Conservation (phyloP, 2,113 vertebrate species). For the Dipodomys ordii region DNA sequence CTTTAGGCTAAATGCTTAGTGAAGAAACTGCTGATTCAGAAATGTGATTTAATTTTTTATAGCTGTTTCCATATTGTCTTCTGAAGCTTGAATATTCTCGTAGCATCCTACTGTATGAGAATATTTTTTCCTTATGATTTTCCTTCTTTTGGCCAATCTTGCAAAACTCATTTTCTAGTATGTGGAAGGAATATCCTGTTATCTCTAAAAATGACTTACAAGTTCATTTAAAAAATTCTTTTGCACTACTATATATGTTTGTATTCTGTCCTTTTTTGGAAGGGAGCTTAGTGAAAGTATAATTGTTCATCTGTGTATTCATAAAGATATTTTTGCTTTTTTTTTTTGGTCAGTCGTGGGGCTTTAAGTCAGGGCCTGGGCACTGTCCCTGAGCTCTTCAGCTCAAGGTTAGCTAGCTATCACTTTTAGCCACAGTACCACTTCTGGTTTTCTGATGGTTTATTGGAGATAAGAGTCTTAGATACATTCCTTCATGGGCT, state of each 20-base stretch:
- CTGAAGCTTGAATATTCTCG: slow-evolving; percentile 11
- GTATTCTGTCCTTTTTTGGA: neutral
- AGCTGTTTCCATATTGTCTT: slow-evolving; percentile 19
- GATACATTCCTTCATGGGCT: too few relatives aligned
- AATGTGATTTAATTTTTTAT: slow-evolving; percentile 44
- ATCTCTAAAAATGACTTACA: neutral
- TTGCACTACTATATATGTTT: neutral
- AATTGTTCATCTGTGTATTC: neutral
- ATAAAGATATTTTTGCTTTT: neutral
- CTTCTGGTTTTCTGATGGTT: too few relatives aligned
- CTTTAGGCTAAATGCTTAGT: slow-evolving; percentile 45
- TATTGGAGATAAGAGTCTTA: too few relatives aligned
- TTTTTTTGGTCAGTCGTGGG: too few relatives aligned
- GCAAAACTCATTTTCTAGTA: slow-evolving; percentile 3
- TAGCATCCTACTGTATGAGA: neutral
- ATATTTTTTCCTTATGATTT: neutral
- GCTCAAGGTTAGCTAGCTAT: too few relatives aligned
- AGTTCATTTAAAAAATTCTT: neutral
- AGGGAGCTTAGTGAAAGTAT: neutral
- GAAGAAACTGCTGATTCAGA: slow-evolving; percentile 64
- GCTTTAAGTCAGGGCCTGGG: too few relatives aligned
- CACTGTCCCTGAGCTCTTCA: too few relatives aligned
- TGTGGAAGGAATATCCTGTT: neutral
- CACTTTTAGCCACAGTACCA: too few relatives aligned
- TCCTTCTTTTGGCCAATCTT: neutral